Percentiles rank a stretch among this genome's conserved stretches.
Conservation (phyloP, 2,888 invertebrate genomes). For the Aspidapion aeneum region DNA sequence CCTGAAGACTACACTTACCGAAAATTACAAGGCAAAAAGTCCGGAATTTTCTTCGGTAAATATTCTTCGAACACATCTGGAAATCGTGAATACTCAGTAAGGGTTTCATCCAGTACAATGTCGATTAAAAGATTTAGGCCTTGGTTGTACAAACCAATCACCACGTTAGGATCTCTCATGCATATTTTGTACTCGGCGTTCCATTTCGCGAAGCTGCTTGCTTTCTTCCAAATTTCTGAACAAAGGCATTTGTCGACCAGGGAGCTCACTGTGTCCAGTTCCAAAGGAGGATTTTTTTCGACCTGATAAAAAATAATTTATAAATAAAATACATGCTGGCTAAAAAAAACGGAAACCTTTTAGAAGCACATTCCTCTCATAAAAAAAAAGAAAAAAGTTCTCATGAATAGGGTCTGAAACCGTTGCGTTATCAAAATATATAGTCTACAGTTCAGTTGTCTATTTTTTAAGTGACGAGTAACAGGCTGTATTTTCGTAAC, state of each 20-base stretch:
- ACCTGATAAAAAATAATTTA: constrained; percentile 36
- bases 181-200: constrained; percentile 48
- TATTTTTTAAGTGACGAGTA: too few relatives aligned
- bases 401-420: too few relatives aligned
- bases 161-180: constrained; percentile 55
- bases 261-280: constrained; percentile 55
- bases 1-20: constrained; percentile 41
- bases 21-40: constrained; percentile 60
- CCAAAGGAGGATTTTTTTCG: constrained; percentile 52
- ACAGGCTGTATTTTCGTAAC: too few relatives aligned
- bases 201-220: constrained; percentile 47
- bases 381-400: too few relatives aligned
- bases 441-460: too few relatives aligned
- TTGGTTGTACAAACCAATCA: constrained; percentile 64
- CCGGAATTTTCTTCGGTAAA: constrained; percentile 48
- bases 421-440: too few relatives aligned
- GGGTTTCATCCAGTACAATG: constrained; percentile 57
- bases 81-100: constrained; percentile 59
- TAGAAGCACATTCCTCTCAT: too few relatives aligned
- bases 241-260: constrained; percentile 57
- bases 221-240: constrained; percentile 59
- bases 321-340: too few relatives aligned
- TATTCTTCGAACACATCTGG: constrained; percentile 61
- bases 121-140: constrained; percentile 60
- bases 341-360: too few relatives aligned